These are phyloP conservation scores for Leptopilina myrica DNA, from an alignment of 2,888 invertebrate genomes.

Conservation along the genomic window DNA sequence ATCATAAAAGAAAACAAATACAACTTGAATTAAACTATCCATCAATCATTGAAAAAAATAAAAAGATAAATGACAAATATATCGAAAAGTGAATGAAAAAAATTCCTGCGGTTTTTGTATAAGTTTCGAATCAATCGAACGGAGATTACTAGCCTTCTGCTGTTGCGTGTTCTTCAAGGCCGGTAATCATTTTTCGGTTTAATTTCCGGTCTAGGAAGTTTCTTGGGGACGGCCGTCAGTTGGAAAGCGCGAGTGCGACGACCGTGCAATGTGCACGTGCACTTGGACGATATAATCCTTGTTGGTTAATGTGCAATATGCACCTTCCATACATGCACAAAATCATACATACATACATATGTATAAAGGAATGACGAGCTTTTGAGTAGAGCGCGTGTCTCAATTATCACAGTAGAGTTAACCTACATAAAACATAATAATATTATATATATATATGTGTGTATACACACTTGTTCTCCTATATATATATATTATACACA, in stretches of 20 bases:
- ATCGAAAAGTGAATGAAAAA: not conserved
- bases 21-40: not conserved
- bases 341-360: too few relatives aligned
- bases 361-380: slow-evolving; percentile 11
- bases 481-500: too few relatives aligned
- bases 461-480: not conserved
- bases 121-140: slow-evolving; percentile 5
- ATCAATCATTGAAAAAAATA: too few relatives aligned
- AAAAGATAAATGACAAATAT: too few relatives aligned
- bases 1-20: too few relatives aligned
- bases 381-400: slow-evolving; percentile 23
- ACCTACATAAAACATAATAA: slow-evolving; percentile 23
- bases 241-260: slow-evolving; percentile 36
- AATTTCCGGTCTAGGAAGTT: slow-evolving; percentile 38
- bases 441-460: slow-evolving; percentile 4
- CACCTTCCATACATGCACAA: not conserved
- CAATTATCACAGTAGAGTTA: slow-evolving; percentile 12
- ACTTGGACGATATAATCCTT: slow-evolving; percentile 13
- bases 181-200: slow-evolving; percentile 36
- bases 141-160: not conserved
- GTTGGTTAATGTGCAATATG: slow-evolving; percentile 11
- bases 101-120: slow-evolving; percentile 5
- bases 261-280: slow-evolving; percentile 25
- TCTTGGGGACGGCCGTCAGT: slow-evolving; percentile 6
- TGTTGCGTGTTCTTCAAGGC: slow-evolving; percentile 13